A percentile compares a stretch with the other conserved stretches of the same genome.
phyloP scores from a whole-genome alignment of 2,797 vertebrate species.

The Cossypha dichroa region DNA sequence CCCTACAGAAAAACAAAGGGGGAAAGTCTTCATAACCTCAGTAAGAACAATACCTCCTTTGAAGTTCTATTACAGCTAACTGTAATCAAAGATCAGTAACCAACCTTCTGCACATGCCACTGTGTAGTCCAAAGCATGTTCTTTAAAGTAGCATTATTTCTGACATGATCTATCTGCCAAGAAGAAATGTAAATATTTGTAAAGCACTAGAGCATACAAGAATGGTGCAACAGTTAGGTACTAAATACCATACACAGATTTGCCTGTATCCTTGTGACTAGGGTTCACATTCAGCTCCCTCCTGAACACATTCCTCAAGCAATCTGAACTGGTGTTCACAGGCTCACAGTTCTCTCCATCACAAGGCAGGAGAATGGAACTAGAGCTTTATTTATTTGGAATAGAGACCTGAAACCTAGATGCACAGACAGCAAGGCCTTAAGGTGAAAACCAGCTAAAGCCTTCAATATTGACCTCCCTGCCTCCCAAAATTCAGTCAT shows the following conservation, averaged over 20 bases:
- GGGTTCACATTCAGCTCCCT: background rate
- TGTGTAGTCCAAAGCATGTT: background rate
- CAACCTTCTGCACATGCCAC: background rate
- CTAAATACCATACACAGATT: background rate
- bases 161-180: background rate
- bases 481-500: background rate
- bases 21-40: background rate
- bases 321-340: background rate
- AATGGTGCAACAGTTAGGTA: background rate
- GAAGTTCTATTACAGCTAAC: background rate
- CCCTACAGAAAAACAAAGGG: background rate
- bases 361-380: background rate
- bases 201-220: background rate
- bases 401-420: background rate
- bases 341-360: background rate
- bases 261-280: background rate
- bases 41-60: background rate
- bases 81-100: background rate
- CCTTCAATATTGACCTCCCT: background rate
- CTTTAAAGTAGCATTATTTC: background rate
- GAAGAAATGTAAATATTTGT: slow-evolving; percentile 33
- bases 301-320: background rate
- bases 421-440: background rate
- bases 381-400: background rate
- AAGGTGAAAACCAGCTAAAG: background rate